Percentiles rank a stretch among this genome's conserved stretches.
These are phyloP conservation scores for Danaus chrysippus DNA, from an alignment of 2,888 invertebrate genomes.

Conservation along the genomic window DNA sequence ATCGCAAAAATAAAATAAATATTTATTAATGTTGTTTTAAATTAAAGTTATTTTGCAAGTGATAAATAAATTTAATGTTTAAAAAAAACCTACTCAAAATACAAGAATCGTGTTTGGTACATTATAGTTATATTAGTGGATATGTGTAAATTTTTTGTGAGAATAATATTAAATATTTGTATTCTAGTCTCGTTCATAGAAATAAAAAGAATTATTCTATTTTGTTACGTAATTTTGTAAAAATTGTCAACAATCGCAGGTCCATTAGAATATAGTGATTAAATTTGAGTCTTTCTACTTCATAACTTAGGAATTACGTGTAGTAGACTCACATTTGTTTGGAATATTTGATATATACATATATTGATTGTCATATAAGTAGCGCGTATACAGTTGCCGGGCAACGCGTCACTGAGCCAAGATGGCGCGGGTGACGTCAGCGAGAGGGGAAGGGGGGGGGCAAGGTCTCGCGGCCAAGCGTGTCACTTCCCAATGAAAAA, in stretches of 20 bases:
- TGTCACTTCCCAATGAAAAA: slow-evolving; percentile 74
- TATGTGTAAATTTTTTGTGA: not conserved
- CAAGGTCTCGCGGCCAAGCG: slow-evolving; percentile 67
- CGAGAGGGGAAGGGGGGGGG: slow-evolving; percentile 47
- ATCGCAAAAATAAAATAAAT: too few species aligned
- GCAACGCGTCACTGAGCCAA: slow-evolving; percentile 71
- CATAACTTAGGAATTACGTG: too few species aligned
- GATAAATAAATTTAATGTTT: too few species aligned
- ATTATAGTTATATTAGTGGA: slow-evolving; percentile 5
- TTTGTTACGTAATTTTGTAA: not conserved
- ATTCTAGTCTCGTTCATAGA: not conserved
- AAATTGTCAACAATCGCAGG: too few species aligned
- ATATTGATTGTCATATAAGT: slow-evolving; percentile 34
- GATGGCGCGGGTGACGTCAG: slow-evolving; percentile 76
- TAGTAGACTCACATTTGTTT: slow-evolving; percentile 7
- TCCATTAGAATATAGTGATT: too few species aligned
- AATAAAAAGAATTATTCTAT: not conserved
- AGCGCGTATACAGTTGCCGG: slow-evolving; percentile 64
- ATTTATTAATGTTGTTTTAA: too few species aligned
- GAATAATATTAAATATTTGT: not conserved
- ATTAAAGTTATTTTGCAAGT: too few species aligned
- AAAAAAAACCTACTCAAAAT: not conserved
- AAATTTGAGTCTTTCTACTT: too few species aligned
- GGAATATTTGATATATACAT: slow-evolving; percentile 8
- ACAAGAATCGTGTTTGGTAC: not conserved